Percentiles rank a stretch among this genome's conserved stretches.
These are phyloP conservation scores for Coenonympha arcania DNA, from an alignment of 2,888 invertebrate genomes.

Conservation along the genomic window DNA sequence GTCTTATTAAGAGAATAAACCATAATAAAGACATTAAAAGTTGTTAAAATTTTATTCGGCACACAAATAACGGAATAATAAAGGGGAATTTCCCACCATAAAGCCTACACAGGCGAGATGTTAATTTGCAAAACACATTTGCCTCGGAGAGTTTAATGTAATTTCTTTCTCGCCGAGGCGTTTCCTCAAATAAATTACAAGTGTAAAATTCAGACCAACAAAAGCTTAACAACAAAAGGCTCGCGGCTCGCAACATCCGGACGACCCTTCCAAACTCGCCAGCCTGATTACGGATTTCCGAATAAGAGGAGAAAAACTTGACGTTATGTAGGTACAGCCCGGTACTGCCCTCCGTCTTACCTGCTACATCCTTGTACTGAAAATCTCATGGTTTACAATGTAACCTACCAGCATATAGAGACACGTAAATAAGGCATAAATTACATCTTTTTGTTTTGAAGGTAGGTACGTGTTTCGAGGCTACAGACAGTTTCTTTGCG, in stretches of 20 bases:
- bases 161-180: constrained; percentile 71
- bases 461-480: no score
- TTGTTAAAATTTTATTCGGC: constrained; percentile 16
- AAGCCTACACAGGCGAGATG: constrained; percentile 56
- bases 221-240: constrained; percentile 73
- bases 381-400: no score
- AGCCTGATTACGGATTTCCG: constrained; percentile 74
- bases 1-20: constrained; percentile 7
- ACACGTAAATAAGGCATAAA: no score
- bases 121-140: constrained; percentile 72
- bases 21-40: constrained; percentile 17
- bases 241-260: constrained; percentile 72
- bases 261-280: constrained; percentile 72
- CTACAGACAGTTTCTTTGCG: no score
- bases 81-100: constrained; percentile 38
- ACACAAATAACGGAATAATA: constrained; percentile 31
- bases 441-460: no score
- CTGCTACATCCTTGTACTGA: no score
- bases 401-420: no score
- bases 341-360: not conserved
- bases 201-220: constrained; percentile 75
- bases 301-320: constrained; percentile 62
- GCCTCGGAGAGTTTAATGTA: constrained; percentile 69
- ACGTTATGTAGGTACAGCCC: constrained; percentile 22
- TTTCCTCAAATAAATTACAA: constrained; percentile 75